Conservation (phyloP, 2,888 invertebrate genomes). For the Orchestes rusci region DNA sequence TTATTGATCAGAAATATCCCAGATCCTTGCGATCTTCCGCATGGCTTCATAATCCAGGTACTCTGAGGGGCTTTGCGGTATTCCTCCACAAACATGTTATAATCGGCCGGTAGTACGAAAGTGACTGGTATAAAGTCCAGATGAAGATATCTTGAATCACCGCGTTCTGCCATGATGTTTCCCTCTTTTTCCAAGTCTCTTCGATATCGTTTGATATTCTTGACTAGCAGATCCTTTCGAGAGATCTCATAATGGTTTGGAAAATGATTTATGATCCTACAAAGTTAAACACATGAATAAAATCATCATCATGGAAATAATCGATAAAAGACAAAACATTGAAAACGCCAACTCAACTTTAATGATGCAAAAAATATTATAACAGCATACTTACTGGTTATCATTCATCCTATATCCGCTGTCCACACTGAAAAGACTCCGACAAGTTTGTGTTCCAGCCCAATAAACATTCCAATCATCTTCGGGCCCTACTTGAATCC, state of each 20-base stretch:
- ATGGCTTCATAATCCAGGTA: slow-evolving; percentile 98
- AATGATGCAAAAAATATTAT: neutral
- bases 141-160: slow-evolving; percentile 68
- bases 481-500: slow-evolving; percentile 80
- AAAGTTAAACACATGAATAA: slow-evolving; percentile 19
- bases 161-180: slow-evolving; percentile 77
- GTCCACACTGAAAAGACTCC: slow-evolving; percentile 86
- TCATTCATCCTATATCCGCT: slow-evolving; percentile 87
- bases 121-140: slow-evolving; percentile 91
- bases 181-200: slow-evolving; percentile 90
- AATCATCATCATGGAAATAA: no score
- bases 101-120: slow-evolving; percentile 90
- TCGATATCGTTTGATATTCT: slow-evolving; percentile 90
- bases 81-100: slow-evolving; percentile 95
- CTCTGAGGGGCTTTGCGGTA: slow-evolving; percentile 89
- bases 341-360: neutral
- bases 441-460: slow-evolving; percentile 87
- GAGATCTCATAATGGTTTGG: slow-evolving; percentile 94
- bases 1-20: slow-evolving; percentile 95
- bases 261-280: slow-evolving; percentile 87
- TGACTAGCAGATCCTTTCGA: slow-evolving; percentile 91
- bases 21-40: slow-evolving; percentile 89
- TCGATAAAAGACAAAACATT: no score
- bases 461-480: slow-evolving; percentile 97
- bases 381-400: slow-evolving; percentile 63